Evolutionary conservation across 2,797 vertebrate species (phyloP).

Genomic region (Carcharodon carcharias): DNA sequence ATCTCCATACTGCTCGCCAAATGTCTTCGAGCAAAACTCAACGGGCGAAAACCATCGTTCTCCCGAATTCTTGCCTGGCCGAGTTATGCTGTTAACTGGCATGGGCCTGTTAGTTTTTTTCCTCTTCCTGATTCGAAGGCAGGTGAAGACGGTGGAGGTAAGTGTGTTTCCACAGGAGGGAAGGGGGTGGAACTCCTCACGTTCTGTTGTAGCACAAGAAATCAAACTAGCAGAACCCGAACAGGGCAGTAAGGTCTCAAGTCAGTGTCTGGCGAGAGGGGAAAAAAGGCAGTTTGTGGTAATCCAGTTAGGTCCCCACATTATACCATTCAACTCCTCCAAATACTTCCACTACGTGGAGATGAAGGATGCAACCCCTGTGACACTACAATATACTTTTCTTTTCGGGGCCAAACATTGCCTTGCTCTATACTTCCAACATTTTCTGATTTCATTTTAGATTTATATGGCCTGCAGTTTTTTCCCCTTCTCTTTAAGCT

Average conservation of each 20-base stretch:
- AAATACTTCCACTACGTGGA: neutral
- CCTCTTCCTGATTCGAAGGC: constrained; percentile 34
- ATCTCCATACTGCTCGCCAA: neutral
- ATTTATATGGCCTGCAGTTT: neutral
- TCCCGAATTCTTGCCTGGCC: neutral
- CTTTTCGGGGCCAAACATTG: too few relatives aligned
- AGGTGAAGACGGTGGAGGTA: constrained; percentile 16
- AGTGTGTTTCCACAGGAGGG: neutral
- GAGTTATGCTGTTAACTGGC: neutral
- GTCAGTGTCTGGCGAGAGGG: neutral
- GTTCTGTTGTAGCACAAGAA: neutral
- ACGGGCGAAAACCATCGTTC: neutral
- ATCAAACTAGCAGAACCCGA: neutral
- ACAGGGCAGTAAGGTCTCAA: neutral
- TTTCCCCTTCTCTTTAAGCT: neutral
- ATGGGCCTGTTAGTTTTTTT: neutral
- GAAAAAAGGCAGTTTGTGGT: neutral
- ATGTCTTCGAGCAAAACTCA: neutral
- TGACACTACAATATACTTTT: neutral
- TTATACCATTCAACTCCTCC: neutral
- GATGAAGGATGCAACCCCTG: too few relatives aligned
- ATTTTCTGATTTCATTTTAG: neutral
- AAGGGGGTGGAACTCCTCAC: neutral
- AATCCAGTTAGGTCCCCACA: neutral
- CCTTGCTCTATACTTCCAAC: neutral